Conservation (phyloP, 1,140 invertebrate genomes). For the Lepidotrigona ventralis region DNA sequence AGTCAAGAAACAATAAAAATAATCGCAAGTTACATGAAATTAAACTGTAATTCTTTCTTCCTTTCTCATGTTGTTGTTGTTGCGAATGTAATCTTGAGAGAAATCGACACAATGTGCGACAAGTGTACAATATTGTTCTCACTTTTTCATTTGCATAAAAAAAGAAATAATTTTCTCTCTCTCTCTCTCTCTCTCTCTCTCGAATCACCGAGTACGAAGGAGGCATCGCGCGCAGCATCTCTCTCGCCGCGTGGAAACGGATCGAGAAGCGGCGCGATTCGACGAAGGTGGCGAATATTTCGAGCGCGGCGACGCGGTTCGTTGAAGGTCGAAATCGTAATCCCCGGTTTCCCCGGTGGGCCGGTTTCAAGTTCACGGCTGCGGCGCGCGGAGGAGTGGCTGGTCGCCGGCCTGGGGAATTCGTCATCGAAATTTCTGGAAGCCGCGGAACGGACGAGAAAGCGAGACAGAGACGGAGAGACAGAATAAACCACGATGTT, state of each 20-base stretch:
- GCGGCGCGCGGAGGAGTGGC: slow-evolving; percentile 28
- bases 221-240: neutral
- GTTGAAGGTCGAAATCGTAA: slow-evolving; percentile 44
- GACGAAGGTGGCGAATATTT: slow-evolving; percentile 11
- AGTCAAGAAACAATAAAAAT: too few relatives aligned
- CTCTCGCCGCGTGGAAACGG: neutral
- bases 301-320: slow-evolving; percentile 17
- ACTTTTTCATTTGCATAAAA: too few relatives aligned
- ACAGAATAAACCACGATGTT: neutral
- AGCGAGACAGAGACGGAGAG: neutral
- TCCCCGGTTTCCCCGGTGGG: neutral
- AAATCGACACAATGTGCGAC: too few relatives aligned
- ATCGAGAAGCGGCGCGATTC: neutral
- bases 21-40: too few relatives aligned
- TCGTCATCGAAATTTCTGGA: slow-evolving; percentile 79
- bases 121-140: too few relatives aligned
- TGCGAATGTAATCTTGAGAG: too few relatives aligned
- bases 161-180: too few relatives aligned
- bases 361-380: slow-evolving; percentile 36
- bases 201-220: too few relatives aligned
- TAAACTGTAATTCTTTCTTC: too few relatives aligned
- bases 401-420: slow-evolving; percentile 59
- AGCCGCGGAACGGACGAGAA: slow-evolving; percentile 41
- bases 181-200: too few relatives aligned
- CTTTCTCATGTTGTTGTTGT: too few relatives aligned